Evolutionary conservation across 2,797 vertebrate genomes (phyloP).

Genomic region (Nannoperca obscura): DNA sequence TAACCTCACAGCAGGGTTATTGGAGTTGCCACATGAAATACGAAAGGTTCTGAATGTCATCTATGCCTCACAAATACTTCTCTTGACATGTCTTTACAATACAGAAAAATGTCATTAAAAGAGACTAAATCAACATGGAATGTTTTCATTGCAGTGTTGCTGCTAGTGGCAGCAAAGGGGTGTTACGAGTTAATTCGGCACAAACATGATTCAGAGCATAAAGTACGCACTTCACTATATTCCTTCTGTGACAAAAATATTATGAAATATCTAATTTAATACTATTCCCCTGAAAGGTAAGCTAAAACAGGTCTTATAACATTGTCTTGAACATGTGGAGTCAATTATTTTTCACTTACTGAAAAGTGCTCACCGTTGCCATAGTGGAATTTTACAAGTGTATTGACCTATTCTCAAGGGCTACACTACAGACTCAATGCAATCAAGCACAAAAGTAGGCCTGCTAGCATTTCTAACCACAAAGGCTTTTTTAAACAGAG

Average conservation of each 20-base stretch:
- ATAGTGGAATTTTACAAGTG: conserved; percentile 80
- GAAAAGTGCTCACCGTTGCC: conserved; percentile 77
- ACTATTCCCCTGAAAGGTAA: conserved; percentile 44
- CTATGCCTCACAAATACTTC: conserved; percentile 4
- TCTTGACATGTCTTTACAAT: conserved; percentile 4
- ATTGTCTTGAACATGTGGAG: conserved; percentile 76
- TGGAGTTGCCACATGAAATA: conserved; percentile 22
- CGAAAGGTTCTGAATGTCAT: conserved; percentile 24
- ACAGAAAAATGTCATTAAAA: conserved; percentile 23
- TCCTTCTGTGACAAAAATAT: conserved; percentile 28
- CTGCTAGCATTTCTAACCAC: conserved; percentile 78
- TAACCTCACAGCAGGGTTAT: neutral
- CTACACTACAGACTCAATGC: conserved; percentile 75
- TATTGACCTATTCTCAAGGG: conserved; percentile 81
- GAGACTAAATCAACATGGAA: conserved; percentile 29
- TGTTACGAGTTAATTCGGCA: neutral
- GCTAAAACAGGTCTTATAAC: conserved; percentile 68
- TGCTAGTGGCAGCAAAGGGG: conserved; percentile 4
- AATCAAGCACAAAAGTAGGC: conserved; percentile 81
- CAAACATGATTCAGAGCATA: neutral
- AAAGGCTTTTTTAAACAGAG: conserved; percentile 79
- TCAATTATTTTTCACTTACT: conserved; percentile 83
- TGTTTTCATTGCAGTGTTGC: conserved; percentile 24
- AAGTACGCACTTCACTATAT: neutral
- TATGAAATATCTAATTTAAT: conserved; percentile 56